Conservation (phyloP, 2,888 invertebrate genomes). For the Luperina testacea region DNA sequence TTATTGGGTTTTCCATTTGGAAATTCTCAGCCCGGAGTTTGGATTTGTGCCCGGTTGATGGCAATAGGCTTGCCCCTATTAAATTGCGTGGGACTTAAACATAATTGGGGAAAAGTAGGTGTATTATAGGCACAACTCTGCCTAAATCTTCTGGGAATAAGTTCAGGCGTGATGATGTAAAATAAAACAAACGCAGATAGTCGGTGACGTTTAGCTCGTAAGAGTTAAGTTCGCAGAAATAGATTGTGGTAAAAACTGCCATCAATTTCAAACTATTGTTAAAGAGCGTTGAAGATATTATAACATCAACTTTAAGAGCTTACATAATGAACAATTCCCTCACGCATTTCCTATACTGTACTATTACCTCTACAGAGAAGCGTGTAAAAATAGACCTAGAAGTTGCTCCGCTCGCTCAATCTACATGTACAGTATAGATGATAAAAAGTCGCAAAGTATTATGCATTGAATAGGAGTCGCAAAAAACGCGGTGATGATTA, state of each 20-base stretch:
- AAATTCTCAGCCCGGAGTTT: neutral
- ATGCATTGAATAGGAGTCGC: conserved; percentile 60
- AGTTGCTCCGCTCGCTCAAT: conserved; percentile 16
- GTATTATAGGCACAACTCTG: neutral
- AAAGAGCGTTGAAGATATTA: conserved; percentile 6
- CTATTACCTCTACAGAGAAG: conserved; percentile 8
- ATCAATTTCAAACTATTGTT: conserved; percentile 26
- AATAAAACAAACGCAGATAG: neutral
- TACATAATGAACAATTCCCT: conserved; percentile 46
- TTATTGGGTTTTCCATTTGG: neutral
- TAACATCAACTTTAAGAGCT: conserved; percentile 32
- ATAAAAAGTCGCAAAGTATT: conserved; percentile 51
- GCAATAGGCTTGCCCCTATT: neutral
- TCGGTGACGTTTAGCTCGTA: neutral
- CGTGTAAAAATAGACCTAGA: conserved; percentile 32
- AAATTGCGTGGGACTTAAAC: neutral
- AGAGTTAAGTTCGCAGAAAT: conserved; percentile 22
- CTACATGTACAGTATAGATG: conserved; percentile 29
- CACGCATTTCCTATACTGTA: conserved; percentile 46
- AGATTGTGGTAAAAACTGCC: conserved; percentile 11
- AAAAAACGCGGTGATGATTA: conserved; percentile 59
- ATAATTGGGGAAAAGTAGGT: neutral
- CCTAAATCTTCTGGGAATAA: neutral
- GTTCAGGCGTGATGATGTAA: neutral
- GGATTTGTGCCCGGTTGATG: neutral